These are phyloP conservation scores for Flexamia atlantica DNA, from an alignment of 2,888 invertebrate genomes.

Conservation along the genomic window DNA sequence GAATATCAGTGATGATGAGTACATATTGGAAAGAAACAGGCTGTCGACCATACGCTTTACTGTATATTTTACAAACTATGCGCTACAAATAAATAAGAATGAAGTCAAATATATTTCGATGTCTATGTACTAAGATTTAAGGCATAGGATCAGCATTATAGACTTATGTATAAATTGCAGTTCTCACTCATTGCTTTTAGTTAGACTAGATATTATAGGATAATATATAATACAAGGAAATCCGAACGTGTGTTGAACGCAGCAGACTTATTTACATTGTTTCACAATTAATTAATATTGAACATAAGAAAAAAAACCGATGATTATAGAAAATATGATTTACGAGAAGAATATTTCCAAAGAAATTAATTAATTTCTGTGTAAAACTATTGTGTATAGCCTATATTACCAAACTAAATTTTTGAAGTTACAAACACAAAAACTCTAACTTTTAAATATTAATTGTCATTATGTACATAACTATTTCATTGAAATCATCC, in stretches of 20 bases:
- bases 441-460: no score
- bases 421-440: no score
- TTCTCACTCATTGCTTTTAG: slow-evolving; percentile 63
- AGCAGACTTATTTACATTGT: not conserved
- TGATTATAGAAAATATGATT: no score
- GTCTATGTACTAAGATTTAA: slow-evolving; percentile 64
- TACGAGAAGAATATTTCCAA: no score
- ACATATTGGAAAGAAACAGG: slow-evolving; percentile 54
- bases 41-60: slow-evolving; percentile 32
- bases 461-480: no score
- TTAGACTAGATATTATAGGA: slow-evolving; percentile 60
- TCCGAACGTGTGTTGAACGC: slow-evolving; percentile 13
- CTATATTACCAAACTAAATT: no score
- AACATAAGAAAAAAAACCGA: no score
- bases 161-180: slow-evolving; percentile 61
- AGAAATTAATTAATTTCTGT: no score
- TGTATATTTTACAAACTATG: slow-evolving; percentile 56
- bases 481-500: no score
- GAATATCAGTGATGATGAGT: slow-evolving; percentile 55
- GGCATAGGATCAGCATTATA: slow-evolving; percentile 62
- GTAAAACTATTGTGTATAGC: no score
- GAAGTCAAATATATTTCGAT: slow-evolving; percentile 59
- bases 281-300: no score
- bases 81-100: slow-evolving; percentile 44
- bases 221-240: slow-evolving; percentile 58